Conservation (phyloP, 2,113 vertebrate genomes). For the Anarhynchus alexandrinus region DNA sequence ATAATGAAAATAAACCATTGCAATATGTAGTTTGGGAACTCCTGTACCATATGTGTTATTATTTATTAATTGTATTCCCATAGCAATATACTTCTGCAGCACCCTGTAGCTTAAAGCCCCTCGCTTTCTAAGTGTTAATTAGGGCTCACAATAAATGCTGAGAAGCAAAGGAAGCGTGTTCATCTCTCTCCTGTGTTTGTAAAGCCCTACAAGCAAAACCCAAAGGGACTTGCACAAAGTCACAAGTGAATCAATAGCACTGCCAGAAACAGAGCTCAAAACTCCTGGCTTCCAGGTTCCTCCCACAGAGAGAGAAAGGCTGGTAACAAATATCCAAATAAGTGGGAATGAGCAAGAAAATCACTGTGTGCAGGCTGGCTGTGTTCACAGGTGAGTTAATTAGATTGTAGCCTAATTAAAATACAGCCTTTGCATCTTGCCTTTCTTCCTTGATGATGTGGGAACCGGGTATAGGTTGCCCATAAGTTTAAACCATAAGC, state of each 20-base stretch:
- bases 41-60: not conserved
- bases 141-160: not conserved
- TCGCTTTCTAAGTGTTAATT: not conserved
- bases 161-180: not conserved
- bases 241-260: not conserved
- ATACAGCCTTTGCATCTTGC: not conserved
- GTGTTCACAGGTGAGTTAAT: not conserved
- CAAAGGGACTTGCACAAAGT: not conserved
- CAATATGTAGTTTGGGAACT: not conserved
- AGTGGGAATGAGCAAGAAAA: not conserved
- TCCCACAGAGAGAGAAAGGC: not conserved
- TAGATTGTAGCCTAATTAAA: slow-evolving; percentile 19
- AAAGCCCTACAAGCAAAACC: not conserved
- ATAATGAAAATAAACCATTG: not conserved
- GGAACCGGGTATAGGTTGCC: not conserved
- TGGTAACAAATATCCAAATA: not conserved
- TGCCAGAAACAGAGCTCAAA: not conserved
- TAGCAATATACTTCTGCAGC: not conserved
- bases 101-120: not conserved
- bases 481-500: not conserved
- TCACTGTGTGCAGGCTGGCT: not conserved
- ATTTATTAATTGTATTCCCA: not conserved
- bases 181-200: rapidly evolving
- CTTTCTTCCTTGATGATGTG: not conserved
- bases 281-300: not conserved